Conservation (phyloP, 2,888 invertebrate genomes). For the Leptinotarsa peninsularis region DNA sequence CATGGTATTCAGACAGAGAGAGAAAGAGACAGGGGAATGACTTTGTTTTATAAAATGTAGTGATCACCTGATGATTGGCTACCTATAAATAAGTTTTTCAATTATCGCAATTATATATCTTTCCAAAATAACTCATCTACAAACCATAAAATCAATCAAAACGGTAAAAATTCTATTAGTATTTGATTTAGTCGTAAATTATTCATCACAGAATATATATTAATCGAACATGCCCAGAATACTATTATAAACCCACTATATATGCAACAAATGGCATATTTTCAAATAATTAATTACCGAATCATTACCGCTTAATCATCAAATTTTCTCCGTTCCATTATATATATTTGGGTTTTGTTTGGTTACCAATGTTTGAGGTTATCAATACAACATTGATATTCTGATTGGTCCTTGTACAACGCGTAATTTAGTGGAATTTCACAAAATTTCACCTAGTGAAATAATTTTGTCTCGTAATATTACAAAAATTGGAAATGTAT, state of each 20-base stretch:
- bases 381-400: not conserved
- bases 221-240: not conserved
- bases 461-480: not conserved
- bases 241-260: not conserved
- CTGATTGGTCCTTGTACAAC: not conserved
- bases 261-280: slow-evolving; percentile 8
- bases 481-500: not conserved
- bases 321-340: not conserved
- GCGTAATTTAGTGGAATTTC: not conserved
- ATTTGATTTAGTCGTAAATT: not conserved
- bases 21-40: too few relatives aligned
- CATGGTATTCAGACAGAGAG: too few relatives aligned
- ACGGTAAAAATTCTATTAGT: too few relatives aligned
- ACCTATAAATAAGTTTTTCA: too few relatives aligned
- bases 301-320: slow-evolving; percentile 12
- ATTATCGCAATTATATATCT: too few relatives aligned
- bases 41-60: too few relatives aligned
- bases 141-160: too few relatives aligned
- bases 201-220: not conserved
- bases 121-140: too few relatives aligned
- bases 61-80: too few relatives aligned
- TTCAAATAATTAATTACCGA: slow-evolving; percentile 2
- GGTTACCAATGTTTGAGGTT: not conserved
- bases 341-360: not conserved
- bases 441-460: not conserved